Evolutionary conservation across 2,888 invertebrate species (phyloP).

Genomic region (Drosophila helvetica): DNA sequence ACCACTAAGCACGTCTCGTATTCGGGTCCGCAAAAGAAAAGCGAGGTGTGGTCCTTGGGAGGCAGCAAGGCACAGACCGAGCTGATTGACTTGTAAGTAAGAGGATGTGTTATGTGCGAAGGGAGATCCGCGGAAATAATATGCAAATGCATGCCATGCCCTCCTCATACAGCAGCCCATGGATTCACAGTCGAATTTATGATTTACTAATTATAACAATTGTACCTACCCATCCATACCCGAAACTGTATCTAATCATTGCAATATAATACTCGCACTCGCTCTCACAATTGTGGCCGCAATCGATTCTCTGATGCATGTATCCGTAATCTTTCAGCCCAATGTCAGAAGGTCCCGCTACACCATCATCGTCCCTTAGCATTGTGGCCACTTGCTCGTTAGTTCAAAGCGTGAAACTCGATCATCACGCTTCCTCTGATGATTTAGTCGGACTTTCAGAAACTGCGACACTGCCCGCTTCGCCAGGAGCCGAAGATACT

Average conservation of each 20-base stretch:
- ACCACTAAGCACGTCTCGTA: slow-evolving; percentile 79
- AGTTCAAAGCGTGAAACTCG: slow-evolving; percentile 39
- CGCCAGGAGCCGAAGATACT: slow-evolving; percentile 51
- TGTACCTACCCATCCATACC: neutral
- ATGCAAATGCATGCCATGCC: slow-evolving; percentile 1
- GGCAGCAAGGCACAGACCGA: slow-evolving; percentile 80
- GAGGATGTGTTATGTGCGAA: neutral
- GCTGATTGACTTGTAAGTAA: slow-evolving; percentile 81
- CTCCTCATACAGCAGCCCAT: neutral
- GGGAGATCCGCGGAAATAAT: neutral
- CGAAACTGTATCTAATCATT: neutral
- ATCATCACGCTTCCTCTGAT: slow-evolving; percentile 25
- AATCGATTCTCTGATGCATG: neutral
- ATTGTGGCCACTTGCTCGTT: slow-evolving; percentile 60
- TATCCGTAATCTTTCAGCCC: slow-evolving; percentile 33
- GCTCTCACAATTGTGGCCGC: neutral
- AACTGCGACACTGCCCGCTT: slow-evolving; percentile 50
- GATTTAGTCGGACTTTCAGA: slow-evolving; percentile 46
- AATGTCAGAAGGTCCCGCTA: slow-evolving; percentile 33
- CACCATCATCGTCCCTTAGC: slow-evolving; percentile 59
- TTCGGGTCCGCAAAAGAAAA: slow-evolving; percentile 77
- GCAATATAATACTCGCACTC: too few relatives aligned
- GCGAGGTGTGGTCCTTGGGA: slow-evolving; percentile 83
- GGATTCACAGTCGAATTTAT: neutral
- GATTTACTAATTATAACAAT: neutral